phyloP scores from a whole-genome alignment of 1,140 invertebrate genomes.

The Micrasema minimum region DNA sequence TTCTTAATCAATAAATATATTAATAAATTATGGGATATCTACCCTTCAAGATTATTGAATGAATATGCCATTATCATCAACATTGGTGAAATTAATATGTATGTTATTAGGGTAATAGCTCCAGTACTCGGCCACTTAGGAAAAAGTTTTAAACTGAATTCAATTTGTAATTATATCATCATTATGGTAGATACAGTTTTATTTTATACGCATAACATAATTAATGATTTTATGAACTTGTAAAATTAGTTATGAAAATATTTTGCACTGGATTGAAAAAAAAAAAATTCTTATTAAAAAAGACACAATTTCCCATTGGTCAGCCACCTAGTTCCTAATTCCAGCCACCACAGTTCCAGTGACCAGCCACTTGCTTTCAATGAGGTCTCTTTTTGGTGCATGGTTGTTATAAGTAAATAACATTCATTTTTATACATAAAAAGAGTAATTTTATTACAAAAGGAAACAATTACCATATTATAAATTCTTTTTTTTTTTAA shows the following conservation, averaged over 20 bases:
- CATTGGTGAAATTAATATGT: too few species aligned
- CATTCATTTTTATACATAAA: slow-evolving; percentile 4
- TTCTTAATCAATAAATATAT: too few species aligned
- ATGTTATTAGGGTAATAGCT: not conserved
- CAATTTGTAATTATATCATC: slow-evolving; percentile 8
- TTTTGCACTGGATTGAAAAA: not conserved
- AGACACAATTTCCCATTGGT: slow-evolving; percentile 11
- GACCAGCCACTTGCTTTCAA: too few species aligned
- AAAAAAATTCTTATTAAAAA: slow-evolving; percentile 1
- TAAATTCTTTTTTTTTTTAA: slow-evolving; percentile 7
- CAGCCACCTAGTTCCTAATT: slow-evolving; percentile 12
- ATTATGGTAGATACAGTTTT: not conserved
- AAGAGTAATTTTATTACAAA: not conserved
- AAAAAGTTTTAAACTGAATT: too few species aligned
- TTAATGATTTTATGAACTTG: slow-evolving; percentile 5
- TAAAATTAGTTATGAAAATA: slow-evolving; percentile 7
- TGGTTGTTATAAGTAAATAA: slow-evolving; percentile 9
- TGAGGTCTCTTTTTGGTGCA: too few species aligned
- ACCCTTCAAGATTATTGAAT: too few species aligned
- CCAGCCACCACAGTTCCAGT: too few species aligned
- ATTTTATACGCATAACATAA: slow-evolving; percentile 1
- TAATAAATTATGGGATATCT: too few species aligned
- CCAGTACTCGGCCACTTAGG: slow-evolving; percentile 5
- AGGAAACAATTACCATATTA: slow-evolving; percentile 1
- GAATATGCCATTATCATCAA: too few species aligned